phyloP scores from a whole-genome alignment of 2,888 invertebrate genomes.

The Leucophenga maculata region DNA sequence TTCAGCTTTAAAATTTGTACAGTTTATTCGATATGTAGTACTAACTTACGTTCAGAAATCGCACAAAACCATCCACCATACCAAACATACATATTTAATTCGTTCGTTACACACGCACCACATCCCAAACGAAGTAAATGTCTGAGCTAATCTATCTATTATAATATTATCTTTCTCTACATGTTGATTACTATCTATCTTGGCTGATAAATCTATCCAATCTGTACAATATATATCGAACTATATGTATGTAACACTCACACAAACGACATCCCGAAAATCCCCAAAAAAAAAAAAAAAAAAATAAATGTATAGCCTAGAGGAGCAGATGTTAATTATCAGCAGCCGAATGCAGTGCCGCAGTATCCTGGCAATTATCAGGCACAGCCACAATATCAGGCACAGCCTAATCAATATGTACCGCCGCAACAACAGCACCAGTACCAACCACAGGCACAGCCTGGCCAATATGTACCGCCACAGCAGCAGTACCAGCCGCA shows the following conservation, averaged over 20 bases:
- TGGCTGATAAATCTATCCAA: no score
- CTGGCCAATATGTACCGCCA: constrained; percentile 45
- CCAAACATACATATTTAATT: constrained; percentile 17
- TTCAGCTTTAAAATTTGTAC: constrained; percentile 46
- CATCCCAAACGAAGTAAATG: no score
- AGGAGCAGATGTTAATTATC: no score
- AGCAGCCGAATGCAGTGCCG: no score
- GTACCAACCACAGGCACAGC: constrained; percentile 47
- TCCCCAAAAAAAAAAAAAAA: no score
- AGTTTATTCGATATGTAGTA: constrained; percentile 8
- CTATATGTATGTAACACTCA: no score
- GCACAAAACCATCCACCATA: constrained; percentile 21
- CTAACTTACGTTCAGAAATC: constrained; percentile 9
- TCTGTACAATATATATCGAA: no score
- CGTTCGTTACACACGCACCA: not conserved
- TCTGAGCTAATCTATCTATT: no score
- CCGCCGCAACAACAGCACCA: constrained; percentile 39
- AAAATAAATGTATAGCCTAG: no score
- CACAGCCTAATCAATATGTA: constrained; percentile 47
- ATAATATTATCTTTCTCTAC: not conserved
- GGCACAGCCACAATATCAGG: constrained; percentile 38
- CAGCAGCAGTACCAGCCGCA: constrained; percentile 45
- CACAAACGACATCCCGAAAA: no score
- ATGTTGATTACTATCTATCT: not conserved
- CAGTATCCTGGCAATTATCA: constrained; percentile 37